Conservation (phyloP, 2,113 vertebrate species). For the Dasyprocta punctata region DNA sequence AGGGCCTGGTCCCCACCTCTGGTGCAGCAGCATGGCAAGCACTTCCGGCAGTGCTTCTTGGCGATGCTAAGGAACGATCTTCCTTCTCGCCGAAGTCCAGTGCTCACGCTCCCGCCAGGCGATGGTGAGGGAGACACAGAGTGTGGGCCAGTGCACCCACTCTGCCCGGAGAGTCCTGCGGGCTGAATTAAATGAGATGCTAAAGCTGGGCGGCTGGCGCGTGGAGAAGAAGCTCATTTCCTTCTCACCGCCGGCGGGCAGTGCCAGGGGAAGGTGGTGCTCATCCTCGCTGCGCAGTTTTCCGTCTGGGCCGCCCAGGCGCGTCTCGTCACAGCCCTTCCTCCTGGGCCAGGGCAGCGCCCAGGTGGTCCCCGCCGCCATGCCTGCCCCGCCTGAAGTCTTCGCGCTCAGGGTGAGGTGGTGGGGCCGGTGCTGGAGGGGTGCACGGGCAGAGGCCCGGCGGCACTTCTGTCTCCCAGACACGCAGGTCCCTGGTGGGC, state of each 20-base stretch:
- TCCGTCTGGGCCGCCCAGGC: rapidly evolving
- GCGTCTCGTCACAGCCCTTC: rapidly evolving
- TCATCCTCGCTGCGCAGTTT: background rate
- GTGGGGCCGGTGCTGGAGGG: background rate
- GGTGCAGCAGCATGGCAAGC: background rate
- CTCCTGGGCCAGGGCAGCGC: background rate
- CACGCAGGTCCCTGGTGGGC: rapidly evolving
- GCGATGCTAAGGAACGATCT: background rate
- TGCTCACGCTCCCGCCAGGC: background rate
- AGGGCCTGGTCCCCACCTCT: rapidly evolving
- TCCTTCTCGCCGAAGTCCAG: background rate
- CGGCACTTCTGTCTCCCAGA: background rate
- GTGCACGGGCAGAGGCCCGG: background rate
- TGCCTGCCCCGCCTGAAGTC: background rate
- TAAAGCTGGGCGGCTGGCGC: background rate
- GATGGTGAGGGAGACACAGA: background rate
- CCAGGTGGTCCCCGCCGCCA: no score
- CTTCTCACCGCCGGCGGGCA: background rate
- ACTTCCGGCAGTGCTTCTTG: background rate
- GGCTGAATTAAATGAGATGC: background rate
- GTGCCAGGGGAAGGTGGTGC: background rate
- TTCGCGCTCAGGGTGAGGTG: background rate
- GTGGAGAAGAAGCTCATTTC: background rate
- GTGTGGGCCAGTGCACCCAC: no score
- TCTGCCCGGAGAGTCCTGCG: background rate